A percentile compares a stretch with the other conserved stretches of the same genome.
Conservation (phyloP, 2,797 vertebrate species). For the Acrocephalus scirpaceus region DNA sequence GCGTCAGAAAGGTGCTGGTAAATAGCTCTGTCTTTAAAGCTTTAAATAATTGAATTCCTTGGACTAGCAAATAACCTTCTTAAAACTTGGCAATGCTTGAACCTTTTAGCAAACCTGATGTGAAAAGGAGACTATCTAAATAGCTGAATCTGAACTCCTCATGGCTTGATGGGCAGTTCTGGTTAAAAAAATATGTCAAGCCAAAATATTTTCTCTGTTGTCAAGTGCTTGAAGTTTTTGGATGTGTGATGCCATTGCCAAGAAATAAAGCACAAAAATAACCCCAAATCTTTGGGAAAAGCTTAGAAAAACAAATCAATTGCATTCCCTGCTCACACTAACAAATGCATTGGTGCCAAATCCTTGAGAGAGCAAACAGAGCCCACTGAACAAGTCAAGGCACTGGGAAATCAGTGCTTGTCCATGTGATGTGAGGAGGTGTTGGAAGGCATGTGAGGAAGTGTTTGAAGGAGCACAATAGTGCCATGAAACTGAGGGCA, state of each 20-base stretch:
- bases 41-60: conserved; percentile 30
- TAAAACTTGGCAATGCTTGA: not conserved
- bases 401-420: not conserved
- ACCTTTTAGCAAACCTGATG: not conserved
- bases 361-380: not conserved
- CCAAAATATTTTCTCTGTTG: not conserved
- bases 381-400: not conserved
- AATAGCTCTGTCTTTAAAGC: conserved; percentile 16
- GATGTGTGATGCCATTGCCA: not conserved
- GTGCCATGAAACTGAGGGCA: not conserved
- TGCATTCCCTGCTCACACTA: not conserved
- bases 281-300: not conserved
- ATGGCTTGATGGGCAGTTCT: not conserved
- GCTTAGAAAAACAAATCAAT: not conserved
- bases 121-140: not conserved
- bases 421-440: no score
- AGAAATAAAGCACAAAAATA: not conserved
- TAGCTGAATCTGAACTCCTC: not conserved
- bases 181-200: not conserved
- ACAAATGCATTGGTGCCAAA: not conserved
- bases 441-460: not conserved
- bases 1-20: not conserved
- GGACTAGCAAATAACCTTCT: not conserved
- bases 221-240: not conserved
- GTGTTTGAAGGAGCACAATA: not conserved